phyloP scores from a whole-genome alignment of 1,140 invertebrate species.

The Ylistrum balloti region DNA sequence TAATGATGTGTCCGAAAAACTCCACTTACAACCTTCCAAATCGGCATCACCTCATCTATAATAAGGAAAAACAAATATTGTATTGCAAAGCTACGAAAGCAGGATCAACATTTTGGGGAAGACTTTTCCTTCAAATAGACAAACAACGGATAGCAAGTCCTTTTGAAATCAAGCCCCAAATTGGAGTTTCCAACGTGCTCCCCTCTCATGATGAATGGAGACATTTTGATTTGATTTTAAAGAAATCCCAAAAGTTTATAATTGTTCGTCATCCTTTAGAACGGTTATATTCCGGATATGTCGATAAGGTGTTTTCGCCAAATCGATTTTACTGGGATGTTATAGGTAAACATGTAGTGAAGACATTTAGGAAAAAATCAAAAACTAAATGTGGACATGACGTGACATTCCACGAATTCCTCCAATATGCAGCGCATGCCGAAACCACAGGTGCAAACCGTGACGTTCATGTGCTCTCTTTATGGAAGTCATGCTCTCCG shows the following conservation, averaged over 20 bases:
- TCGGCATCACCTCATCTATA: too few species aligned
- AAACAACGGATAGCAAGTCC: neutral
- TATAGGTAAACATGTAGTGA: slow-evolving; percentile 56
- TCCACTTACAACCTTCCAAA: too few species aligned
- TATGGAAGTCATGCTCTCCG: slow-evolving; percentile 61
- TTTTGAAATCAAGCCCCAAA: neutral
- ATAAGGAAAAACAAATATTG: neutral
- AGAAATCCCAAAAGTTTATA: slow-evolving; percentile 58
- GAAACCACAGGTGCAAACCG: slow-evolving; percentile 31
- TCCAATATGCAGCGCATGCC: slow-evolving; percentile 57
- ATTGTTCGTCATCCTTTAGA: slow-evolving; percentile 65
- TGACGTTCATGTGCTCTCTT: slow-evolving; percentile 60
- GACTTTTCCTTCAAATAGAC: slow-evolving; percentile 49
- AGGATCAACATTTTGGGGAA: slow-evolving; percentile 55
- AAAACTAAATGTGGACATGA: slow-evolving; percentile 60
- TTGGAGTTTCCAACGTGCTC: slow-evolving; percentile 42
- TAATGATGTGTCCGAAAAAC: too few species aligned
- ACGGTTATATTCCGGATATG: slow-evolving; percentile 64
- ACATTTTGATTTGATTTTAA: slow-evolving; percentile 40
- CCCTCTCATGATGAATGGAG: slow-evolving; percentile 43
- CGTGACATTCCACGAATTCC: slow-evolving; percentile 65
- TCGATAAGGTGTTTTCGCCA: slow-evolving; percentile 64
- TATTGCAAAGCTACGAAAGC: slow-evolving; percentile 60
- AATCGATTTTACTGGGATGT: slow-evolving; percentile 57
- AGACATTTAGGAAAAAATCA: slow-evolving; percentile 50